phyloP scores from a whole-genome alignment of 2,797 vertebrate species.

The Bovichtus diacanthus region DNA sequence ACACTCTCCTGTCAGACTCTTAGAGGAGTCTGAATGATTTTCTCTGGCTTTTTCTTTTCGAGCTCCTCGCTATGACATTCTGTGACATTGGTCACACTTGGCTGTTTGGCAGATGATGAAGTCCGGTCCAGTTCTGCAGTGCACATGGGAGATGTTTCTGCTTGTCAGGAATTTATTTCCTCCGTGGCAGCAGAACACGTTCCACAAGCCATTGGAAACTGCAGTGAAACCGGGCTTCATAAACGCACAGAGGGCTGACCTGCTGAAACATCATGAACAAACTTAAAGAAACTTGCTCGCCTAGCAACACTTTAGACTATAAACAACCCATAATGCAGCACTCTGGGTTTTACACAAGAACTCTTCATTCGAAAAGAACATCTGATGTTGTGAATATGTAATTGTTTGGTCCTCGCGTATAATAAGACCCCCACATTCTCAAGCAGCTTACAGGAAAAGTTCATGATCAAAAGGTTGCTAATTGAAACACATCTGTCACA shows the following conservation, averaged over 20 bases:
- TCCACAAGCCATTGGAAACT: neutral
- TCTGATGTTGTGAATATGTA: neutral
- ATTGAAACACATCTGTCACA: neutral
- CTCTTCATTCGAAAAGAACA: neutral
- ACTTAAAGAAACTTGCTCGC: neutral
- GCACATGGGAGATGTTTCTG: neutral
- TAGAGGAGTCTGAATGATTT: neutral
- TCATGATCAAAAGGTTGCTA: neutral
- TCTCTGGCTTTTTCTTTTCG: neutral
- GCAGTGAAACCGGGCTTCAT: neutral
- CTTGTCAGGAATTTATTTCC: conserved; percentile 10
- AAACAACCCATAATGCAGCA: neutral
- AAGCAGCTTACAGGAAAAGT: neutral
- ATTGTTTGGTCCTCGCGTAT: neutral
- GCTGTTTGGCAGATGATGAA: conserved; percentile 1
- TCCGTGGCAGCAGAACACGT: conserved; percentile 3
- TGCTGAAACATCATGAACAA: neutral
- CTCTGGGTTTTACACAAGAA: neutral
- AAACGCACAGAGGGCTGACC: neutral
- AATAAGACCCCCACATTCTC: neutral
- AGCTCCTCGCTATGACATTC: neutral
- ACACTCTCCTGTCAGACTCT: neutral
- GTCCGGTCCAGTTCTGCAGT: conserved; percentile 4
- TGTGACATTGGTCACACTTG: conserved; percentile 2
- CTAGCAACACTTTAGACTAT: neutral